Percentiles rank a stretch among this genome's conserved stretches.
These are phyloP conservation scores for Acanthosepion pharaonis DNA, from an alignment of 2,888 invertebrate species.

Conservation along the genomic window DNA sequence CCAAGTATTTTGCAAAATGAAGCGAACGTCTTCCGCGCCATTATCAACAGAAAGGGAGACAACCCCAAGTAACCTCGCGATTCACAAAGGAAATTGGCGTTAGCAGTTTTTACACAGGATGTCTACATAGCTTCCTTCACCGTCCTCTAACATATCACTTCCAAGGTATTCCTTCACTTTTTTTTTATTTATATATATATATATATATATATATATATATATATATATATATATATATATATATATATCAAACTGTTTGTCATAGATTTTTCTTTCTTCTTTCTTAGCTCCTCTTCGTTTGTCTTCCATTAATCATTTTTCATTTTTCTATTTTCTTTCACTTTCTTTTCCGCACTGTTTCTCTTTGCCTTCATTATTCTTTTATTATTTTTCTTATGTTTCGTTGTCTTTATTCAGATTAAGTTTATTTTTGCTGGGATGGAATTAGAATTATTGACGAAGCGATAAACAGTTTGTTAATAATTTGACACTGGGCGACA, in stretches of 20 bases:
- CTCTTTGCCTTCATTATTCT: no score
- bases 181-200: neutral
- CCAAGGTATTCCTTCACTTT: neutral
- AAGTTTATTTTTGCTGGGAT: neutral
- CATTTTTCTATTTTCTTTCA: no score
- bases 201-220: no score
- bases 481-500: neutral
- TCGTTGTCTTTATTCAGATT: no score
- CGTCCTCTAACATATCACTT: neutral
- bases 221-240: no score
- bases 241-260: no score
- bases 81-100: neutral
- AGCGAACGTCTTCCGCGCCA: neutral
- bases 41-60: neutral
- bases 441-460: neutral
- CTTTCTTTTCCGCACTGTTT: no score
- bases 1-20: constrained; percentile 33
- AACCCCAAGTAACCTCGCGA: neutral
- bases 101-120: neutral
- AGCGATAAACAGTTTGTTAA: neutral
- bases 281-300: no score
- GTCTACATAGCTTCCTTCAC: constrained; percentile 12
- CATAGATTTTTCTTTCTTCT: no score
- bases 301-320: no score
- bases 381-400: no score